Evolutionary conservation across 2,888 invertebrate genomes (phyloP).

Genomic region (Erebia aethiops): DNA sequence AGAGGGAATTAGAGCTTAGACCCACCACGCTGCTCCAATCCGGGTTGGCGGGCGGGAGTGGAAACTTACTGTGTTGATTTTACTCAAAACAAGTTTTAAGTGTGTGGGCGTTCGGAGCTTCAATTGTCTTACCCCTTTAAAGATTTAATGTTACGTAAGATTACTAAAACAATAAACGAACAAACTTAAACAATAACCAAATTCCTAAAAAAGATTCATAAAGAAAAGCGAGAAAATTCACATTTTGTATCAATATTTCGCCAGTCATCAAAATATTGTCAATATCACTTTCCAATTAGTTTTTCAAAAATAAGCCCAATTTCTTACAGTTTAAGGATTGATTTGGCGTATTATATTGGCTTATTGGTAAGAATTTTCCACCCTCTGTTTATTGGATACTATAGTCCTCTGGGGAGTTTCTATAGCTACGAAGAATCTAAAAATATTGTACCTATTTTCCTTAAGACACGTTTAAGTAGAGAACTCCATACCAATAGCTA

Average conservation of each 20-base stretch:
- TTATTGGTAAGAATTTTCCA: constrained; percentile 49
- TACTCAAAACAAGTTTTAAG: too few relatives aligned
- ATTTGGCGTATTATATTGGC: constrained; percentile 40
- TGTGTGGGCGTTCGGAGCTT: too few relatives aligned
- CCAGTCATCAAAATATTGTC: constrained; percentile 69
- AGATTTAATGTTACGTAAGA: background rate
- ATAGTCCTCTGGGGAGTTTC: constrained; percentile 48
- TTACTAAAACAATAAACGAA: too few relatives aligned
- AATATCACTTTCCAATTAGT: constrained; percentile 51
- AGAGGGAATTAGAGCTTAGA: too few relatives aligned
- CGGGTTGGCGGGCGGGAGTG: too few relatives aligned
- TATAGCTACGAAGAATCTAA: constrained; percentile 47
- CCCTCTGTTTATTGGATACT: constrained; percentile 62
- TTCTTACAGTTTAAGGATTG: constrained; percentile 37
- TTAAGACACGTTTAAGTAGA: background rate
- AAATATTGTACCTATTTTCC: constrained; percentile 40
- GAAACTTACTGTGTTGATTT: too few relatives aligned
- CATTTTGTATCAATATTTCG: constrained; percentile 45
- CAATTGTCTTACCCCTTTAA: too few relatives aligned
- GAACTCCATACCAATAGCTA: background rate
- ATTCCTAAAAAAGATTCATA: background rate
- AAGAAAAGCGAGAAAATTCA: background rate
- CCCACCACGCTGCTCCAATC: too few relatives aligned
- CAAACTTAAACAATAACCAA: background rate
- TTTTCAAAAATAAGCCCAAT: constrained; percentile 42